Evolutionary conservation across 2,113 vertebrate species (phyloP).

Genomic region (Seriola dumerili): DNA sequence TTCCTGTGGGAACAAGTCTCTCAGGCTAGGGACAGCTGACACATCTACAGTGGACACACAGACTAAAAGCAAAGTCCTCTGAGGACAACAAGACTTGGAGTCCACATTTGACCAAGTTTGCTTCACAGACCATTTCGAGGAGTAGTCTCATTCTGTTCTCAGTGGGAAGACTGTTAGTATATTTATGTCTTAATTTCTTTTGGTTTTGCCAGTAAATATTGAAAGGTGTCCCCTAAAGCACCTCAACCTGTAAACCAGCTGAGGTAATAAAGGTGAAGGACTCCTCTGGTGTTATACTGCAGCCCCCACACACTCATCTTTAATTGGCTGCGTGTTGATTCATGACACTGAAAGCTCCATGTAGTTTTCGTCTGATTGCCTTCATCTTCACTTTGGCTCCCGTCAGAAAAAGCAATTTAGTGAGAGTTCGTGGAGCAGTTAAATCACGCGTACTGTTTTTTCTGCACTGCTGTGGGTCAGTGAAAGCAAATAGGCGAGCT

Average conservation of each 20-base stretch:
- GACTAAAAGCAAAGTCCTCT: background rate
- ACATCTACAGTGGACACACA: constrained; percentile 12
- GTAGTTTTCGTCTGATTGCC: constrained; percentile 51
- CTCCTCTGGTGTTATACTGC: background rate
- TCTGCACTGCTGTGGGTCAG: background rate
- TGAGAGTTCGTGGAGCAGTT: constrained; percentile 22
- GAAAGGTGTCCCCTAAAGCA: constrained; percentile 5
- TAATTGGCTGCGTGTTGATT: constrained; percentile 42
- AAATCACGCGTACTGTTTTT: constrained; percentile 31
- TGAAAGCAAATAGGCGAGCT: background rate
- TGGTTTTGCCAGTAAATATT: constrained; percentile 9
- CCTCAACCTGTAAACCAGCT: background rate
- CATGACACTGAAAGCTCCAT: constrained; percentile 10
- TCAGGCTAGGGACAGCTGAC: constrained; percentile 14
- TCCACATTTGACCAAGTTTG: too few relatives aligned
- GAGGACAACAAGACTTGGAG: background rate
- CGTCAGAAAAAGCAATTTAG: constrained; percentile 64
- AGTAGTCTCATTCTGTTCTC: constrained; percentile 9
- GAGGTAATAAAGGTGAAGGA: constrained; percentile 26
- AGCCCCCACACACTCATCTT: background rate
- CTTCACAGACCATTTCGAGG: background rate
- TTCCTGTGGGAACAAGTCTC: constrained; percentile 56
- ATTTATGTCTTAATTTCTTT: constrained; percentile 34
- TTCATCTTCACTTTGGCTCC: constrained; percentile 69
- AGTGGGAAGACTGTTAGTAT: background rate